Percentiles rank a stretch among this genome's conserved stretches.
phyloP scores from a whole-genome alignment of 2,113 vertebrate species.

The Psettodes erumei region DNA sequence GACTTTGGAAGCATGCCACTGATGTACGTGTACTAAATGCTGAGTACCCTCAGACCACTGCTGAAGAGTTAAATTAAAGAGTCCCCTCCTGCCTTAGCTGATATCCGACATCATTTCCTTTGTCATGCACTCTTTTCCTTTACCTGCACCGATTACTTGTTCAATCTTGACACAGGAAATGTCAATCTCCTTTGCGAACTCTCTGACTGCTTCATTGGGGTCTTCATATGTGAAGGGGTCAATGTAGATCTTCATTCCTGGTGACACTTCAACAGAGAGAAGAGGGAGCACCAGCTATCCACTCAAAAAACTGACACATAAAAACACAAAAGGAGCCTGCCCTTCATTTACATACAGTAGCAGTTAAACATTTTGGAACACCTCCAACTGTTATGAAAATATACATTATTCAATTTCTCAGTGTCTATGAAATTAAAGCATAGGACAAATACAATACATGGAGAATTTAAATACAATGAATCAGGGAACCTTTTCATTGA shows the following conservation, averaged over 20 bases:
- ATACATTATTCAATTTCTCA: no score
- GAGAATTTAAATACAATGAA: no score
- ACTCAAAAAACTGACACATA: neutral
- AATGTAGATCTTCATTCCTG: slow-evolving; percentile 98
- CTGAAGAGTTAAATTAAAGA: neutral
- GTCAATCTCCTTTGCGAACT: slow-evolving; percentile 97
- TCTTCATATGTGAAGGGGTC: slow-evolving; percentile 85
- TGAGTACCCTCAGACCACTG: no score
- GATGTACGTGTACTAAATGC: no score
- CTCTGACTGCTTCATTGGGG: slow-evolving; percentile 94
- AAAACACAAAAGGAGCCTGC: neutral
- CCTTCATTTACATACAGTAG: neutral
- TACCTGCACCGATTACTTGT: slow-evolving; percentile 98
- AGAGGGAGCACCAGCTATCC: slow-evolving; percentile 41
- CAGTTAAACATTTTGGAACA: no score
- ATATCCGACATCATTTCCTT: neutral
- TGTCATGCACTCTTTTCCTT: neutral
- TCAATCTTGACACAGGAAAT: slow-evolving; percentile 97
- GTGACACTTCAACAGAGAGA: slow-evolving; percentile 83
- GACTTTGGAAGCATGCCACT: neutral
- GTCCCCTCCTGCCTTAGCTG: no score
- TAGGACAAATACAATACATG: no score
- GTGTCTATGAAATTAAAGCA: no score
- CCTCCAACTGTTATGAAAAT: no score
- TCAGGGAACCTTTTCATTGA: no score